These are phyloP conservation scores for Prinia subflava DNA, from an alignment of 2,113 vertebrate species.

Conservation along the genomic window DNA sequence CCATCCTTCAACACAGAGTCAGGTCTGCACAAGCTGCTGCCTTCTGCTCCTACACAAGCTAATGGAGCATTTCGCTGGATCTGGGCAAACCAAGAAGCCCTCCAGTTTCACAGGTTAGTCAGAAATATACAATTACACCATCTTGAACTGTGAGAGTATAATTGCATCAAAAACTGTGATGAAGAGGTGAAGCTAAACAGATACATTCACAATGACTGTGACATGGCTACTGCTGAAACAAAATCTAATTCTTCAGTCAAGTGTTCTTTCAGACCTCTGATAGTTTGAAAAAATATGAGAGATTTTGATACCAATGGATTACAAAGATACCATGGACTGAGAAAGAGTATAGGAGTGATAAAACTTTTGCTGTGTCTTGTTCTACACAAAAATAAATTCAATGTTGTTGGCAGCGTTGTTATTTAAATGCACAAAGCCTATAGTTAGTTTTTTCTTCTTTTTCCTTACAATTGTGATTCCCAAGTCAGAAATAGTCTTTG, in stretches of 20 bases:
- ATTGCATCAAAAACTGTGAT: neutral
- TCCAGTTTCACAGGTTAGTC: neutral
- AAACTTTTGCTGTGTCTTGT: neutral
- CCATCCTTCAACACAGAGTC: neutral
- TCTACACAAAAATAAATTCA: neutral
- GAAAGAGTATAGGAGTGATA: neutral
- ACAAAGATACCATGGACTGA: neutral
- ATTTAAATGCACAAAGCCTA: neutral
- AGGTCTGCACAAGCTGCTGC: accelerated
- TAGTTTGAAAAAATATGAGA: neutral
- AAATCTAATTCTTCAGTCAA: neutral
- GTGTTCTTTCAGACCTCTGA: neutral
- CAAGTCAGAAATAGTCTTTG: neutral
- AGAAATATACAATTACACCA: neutral
- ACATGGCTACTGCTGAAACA: neutral
- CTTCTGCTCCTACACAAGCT: neutral
- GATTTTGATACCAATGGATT: neutral
- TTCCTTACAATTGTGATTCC: neutral
- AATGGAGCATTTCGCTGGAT: neutral
- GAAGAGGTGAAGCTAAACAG: neutral
- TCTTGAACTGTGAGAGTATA: neutral
- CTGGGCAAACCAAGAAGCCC: neutral
- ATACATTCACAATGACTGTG: neutral
- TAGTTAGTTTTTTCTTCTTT: neutral
- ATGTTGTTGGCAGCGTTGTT: neutral